Evolutionary conservation across 2,797 vertebrate genomes (phyloP).

Genomic region (Scyliorhinus canicula): DNA sequence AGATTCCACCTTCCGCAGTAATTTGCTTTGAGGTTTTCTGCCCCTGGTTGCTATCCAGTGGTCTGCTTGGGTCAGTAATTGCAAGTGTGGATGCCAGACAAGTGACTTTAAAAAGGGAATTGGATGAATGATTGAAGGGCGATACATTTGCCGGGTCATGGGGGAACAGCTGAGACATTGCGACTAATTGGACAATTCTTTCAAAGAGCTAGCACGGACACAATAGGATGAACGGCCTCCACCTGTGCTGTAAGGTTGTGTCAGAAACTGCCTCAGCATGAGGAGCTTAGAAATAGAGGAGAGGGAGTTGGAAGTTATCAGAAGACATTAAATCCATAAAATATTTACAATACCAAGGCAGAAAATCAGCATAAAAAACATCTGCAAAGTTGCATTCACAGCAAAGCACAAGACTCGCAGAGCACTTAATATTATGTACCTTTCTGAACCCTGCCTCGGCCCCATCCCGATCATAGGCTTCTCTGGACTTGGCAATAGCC

Average conservation of each 20-base stretch:
- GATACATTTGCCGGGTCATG: too few species aligned
- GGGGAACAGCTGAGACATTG: not conserved
- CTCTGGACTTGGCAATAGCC: slow-evolving; percentile 90
- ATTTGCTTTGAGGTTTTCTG: not conserved
- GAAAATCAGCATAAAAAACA: not conserved
- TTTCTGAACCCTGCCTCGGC: slow-evolving; percentile 94
- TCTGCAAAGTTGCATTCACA: not conserved
- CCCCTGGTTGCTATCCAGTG: too few species aligned
- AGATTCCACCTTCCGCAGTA: too few species aligned
- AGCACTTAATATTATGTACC: slow-evolving; percentile 57
- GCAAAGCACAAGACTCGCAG: not conserved
- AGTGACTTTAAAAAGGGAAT: not conserved
- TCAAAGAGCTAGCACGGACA: too few species aligned
- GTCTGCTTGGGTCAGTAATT: not conserved
- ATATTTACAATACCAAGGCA: not conserved
- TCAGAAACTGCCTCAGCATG: not conserved
- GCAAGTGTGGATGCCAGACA: not conserved
- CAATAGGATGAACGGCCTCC: not conserved
- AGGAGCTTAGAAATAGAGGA: not conserved
- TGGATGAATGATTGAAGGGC: not conserved
- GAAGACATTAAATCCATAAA: not conserved
- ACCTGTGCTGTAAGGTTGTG: not conserved
- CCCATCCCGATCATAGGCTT: slow-evolving; percentile 85
- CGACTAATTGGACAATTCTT: not conserved
- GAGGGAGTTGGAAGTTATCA: not conserved